Evolutionary conservation across 2,888 invertebrate species (phyloP).

Genomic region (Erynnis tages): DNA sequence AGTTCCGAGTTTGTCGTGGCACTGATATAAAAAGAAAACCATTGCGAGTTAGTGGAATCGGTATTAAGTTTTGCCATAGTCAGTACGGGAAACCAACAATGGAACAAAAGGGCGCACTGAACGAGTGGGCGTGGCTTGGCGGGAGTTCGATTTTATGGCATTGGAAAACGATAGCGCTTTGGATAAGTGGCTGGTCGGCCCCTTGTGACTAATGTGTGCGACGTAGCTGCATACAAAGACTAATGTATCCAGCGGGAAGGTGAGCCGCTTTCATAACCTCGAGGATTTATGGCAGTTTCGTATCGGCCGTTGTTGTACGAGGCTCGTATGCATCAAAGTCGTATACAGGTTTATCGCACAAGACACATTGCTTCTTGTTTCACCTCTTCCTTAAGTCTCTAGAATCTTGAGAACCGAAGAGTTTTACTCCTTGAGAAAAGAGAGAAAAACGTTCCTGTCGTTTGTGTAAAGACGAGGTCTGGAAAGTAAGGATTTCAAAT

Average conservation of each 20-base stretch:
- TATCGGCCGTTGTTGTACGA: background rate
- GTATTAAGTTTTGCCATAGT: constrained; percentile 49
- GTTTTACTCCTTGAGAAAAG: too few species aligned
- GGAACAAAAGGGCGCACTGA: constrained; percentile 50
- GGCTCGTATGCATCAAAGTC: too few species aligned
- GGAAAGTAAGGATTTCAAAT: too few species aligned
- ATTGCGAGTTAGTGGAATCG: constrained; percentile 46
- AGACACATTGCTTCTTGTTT: too few species aligned
- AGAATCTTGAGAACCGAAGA: too few species aligned
- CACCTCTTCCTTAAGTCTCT: too few species aligned
- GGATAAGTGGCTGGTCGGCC: constrained; percentile 14
- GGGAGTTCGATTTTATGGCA: constrained; percentile 51
- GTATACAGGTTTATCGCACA: too few species aligned
- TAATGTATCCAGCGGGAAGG: constrained; percentile 2
- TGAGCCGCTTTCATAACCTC: background rate
- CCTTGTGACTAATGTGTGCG: constrained; percentile 19
- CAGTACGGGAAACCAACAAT: constrained; percentile 43
- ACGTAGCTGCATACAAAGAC: constrained; percentile 9
- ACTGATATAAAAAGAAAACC: constrained; percentile 42
- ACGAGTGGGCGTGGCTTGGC: constrained; percentile 47
- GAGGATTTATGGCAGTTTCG: background rate
- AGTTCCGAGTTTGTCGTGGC: constrained; percentile 28
- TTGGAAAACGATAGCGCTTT: constrained; percentile 45
- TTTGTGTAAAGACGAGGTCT: too few species aligned
- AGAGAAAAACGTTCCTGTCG: too few species aligned